Percentiles rank a stretch among this genome's conserved stretches.
phyloP scores from a whole-genome alignment of 2,888 invertebrate genomes.

The Diarsia brunnea region DNA sequence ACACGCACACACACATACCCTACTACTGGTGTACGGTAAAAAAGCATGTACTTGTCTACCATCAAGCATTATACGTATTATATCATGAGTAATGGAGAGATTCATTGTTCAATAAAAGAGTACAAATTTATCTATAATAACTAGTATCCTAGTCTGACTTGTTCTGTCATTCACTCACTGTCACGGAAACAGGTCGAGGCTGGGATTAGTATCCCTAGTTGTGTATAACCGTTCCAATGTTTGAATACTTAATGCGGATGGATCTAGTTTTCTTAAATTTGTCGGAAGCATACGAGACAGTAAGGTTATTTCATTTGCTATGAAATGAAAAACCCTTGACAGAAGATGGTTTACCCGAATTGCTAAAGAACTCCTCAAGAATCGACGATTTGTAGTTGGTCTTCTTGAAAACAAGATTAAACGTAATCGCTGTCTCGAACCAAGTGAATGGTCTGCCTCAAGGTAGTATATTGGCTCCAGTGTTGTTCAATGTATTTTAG shows the following conservation, averaged over 20 bases:
- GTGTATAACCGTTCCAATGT: neutral
- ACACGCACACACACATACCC: constrained; percentile 10
- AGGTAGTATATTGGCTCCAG: neutral
- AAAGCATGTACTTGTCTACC: constrained; percentile 44
- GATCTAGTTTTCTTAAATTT: constrained; percentile 12
- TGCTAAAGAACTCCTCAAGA: neutral
- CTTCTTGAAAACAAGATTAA: neutral
- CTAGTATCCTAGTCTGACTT: neutral
- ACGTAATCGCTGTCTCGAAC: neutral
- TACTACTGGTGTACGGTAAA: constrained; percentile 19
- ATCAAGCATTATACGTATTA: constrained; percentile 16
- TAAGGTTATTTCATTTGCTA: neutral
- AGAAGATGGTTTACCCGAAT: neutral
- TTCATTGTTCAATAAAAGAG: constrained; percentile 30
- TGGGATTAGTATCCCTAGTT: constrained; percentile 19
- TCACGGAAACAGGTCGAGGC: constrained; percentile 27
- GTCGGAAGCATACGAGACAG: constrained; percentile 3
- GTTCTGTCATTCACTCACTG: constrained; percentile 19
- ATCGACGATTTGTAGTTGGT: neutral
- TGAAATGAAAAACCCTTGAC: neutral
- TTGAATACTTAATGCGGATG: neutral
- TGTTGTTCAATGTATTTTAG: neutral
- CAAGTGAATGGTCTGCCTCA: constrained; percentile 7
- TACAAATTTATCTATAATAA: neutral
- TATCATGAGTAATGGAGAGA: constrained; percentile 4